A percentile compares a stretch with the other conserved stretches of the same genome.
These are phyloP conservation scores for Lepus americanus DNA, from an alignment of 2,113 vertebrate species.

Conservation along the genomic window DNA sequence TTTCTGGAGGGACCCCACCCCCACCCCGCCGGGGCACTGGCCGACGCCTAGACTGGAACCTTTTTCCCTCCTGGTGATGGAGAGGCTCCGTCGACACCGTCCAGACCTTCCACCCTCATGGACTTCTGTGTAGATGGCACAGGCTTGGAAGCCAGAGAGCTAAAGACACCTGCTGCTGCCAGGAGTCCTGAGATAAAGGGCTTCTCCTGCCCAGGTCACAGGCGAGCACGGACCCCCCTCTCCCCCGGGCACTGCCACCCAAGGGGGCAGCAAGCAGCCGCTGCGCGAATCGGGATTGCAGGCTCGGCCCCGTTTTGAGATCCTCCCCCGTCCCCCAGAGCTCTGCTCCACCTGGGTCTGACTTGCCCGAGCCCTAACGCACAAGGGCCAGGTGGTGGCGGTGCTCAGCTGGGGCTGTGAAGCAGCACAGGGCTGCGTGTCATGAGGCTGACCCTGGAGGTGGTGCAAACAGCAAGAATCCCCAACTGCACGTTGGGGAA, in stretches of 20 bases:
- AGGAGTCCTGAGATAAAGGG: background rate
- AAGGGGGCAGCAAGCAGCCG: slow-evolving; percentile 69
- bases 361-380: slow-evolving; percentile 82
- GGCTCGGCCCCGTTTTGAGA: slow-evolving; percentile 37
- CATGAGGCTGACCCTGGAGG: slow-evolving; percentile 87
- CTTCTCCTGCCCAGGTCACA: background rate
- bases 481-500: slow-evolving; percentile 85
- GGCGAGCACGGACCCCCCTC: background rate
- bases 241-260: background rate
- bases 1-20: background rate
- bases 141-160: too few species aligned
- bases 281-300: slow-evolving; percentile 78
- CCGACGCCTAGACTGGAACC: background rate
- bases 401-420: slow-evolving; percentile 86
- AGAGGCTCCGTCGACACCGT: background rate
- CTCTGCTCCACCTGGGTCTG: slow-evolving; percentile 82
- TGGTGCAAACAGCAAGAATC: slow-evolving; percentile 84
- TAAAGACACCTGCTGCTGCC: background rate
- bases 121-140: background rate
- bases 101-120: background rate
- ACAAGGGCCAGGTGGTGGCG: slow-evolving; percentile 86
- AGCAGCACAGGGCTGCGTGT: slow-evolving; percentile 88
- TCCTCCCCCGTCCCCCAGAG: slow-evolving; percentile 78
- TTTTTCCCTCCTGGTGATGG: background rate
- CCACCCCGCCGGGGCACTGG: background rate